Evolutionary conservation across 2,113 vertebrate genomes (phyloP).

Genomic region (Turdus rufiventris): DNA sequence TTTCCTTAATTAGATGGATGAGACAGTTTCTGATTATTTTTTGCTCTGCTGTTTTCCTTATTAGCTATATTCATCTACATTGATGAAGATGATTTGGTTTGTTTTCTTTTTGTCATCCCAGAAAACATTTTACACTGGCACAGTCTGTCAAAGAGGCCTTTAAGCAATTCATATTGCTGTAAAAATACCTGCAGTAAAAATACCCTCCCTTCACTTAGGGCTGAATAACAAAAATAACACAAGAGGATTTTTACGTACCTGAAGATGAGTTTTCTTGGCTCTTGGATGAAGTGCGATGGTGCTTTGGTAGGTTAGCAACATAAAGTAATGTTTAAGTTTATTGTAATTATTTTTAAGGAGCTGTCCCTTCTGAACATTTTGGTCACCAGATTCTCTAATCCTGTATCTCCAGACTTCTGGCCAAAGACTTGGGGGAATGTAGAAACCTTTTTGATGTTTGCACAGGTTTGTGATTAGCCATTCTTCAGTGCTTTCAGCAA

Average conservation of each 20-base stretch:
- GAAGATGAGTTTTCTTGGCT: neutral
- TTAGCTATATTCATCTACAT: neutral
- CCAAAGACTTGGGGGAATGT: neutral
- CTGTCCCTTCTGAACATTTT: neutral
- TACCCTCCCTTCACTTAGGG: neutral
- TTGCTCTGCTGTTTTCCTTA: neutral
- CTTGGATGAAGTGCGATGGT: neutral
- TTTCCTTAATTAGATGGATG: neutral
- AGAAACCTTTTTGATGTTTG: neutral
- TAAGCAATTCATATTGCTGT: neutral
- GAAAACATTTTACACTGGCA: neutral
- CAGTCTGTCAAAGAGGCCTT: neutral
- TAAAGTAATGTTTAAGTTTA: neutral
- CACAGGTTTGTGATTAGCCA: neutral
- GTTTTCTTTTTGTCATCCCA: neutral
- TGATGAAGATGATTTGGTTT: neutral
- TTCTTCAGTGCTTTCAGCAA: neutral
- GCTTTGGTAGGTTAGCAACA: neutral
- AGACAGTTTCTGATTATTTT: neutral
- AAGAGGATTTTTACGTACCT: neutral
- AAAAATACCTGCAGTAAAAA: neutral
- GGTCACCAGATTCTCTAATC: neutral
- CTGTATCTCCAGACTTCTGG: neutral
- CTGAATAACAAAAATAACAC: neutral
- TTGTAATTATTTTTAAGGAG: neutral